phyloP scores from a whole-genome alignment of 2,888 invertebrate genomes.

The Agrilus biguttatus region DNA sequence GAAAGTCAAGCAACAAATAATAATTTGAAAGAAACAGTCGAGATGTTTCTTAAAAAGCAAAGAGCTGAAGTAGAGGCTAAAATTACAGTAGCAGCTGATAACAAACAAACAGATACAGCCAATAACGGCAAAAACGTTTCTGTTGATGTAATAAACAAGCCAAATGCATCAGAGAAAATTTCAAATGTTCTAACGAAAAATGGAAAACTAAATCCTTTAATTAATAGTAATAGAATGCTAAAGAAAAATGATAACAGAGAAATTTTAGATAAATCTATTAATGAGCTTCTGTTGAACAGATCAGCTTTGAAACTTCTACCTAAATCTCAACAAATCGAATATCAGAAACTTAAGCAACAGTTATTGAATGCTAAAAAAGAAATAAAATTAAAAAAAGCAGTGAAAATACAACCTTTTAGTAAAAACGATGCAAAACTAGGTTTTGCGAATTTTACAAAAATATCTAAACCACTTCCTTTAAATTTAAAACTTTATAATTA shows the following conservation, averaged over 20 bases:
- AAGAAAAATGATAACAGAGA: too few species aligned
- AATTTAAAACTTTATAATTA: neutral
- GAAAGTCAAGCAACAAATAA: neutral
- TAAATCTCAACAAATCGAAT: constrained; percentile 27
- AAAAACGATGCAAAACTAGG: constrained; percentile 3
- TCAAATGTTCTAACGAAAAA: too few species aligned
- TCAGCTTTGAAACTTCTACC: constrained; percentile 27
- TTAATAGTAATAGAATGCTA: too few species aligned
- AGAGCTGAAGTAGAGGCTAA: constrained; percentile 26
- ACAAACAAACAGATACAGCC: neutral
- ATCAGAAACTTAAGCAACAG: constrained; percentile 23
- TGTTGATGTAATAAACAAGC: too few species aligned
- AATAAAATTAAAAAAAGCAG: constrained; percentile 1
- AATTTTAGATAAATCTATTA: too few species aligned
- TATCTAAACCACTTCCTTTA: neutral
- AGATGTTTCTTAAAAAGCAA: constrained; percentile 26
- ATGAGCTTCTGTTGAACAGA: constrained; percentile 13
- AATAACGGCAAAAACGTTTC: too few species aligned
- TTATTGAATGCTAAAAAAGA: constrained; percentile 18
- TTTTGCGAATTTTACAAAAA: neutral
- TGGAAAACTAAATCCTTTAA: too few species aligned
- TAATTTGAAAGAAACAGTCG: constrained; percentile 13
- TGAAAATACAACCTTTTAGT: constrained; percentile 3
- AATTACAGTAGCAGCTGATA: constrained; percentile 3
- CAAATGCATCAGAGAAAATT: too few species aligned